Percentiles rank a stretch among this genome's conserved stretches.
Evolutionary conservation across 2,113 vertebrate genomes (phyloP).

Genomic region (Anhinga anhinga): DNA sequence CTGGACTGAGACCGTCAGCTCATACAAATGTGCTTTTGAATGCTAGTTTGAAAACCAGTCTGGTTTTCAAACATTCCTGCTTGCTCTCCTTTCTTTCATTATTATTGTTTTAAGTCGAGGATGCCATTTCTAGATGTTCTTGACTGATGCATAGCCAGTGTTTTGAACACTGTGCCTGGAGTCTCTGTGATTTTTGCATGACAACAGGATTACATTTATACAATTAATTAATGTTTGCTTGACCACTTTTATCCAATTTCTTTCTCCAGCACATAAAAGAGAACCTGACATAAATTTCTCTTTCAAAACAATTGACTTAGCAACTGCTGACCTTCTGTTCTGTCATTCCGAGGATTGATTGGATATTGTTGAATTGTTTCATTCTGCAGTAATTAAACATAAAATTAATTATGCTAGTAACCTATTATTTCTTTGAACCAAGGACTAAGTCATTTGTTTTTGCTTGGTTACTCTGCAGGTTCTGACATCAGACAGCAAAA

Average conservation of each 20-base stretch:
- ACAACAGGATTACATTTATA: slow-evolving; percentile 77
- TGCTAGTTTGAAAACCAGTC: not conserved
- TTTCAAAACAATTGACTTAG: slow-evolving; percentile 87
- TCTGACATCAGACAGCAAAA: slow-evolving; percentile 71
- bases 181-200: slow-evolving; percentile 69
- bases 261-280: slow-evolving; percentile 80
- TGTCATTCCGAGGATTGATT: slow-evolving; percentile 80
- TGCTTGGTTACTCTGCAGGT: slow-evolving; percentile 72
- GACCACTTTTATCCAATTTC: slow-evolving; percentile 84
- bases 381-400: slow-evolving; percentile 85
- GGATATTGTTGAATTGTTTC: slow-evolving; percentile 85
- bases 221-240: slow-evolving; percentile 83
- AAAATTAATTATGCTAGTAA: slow-evolving; percentile 85
- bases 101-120: not conserved
- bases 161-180: slow-evolving; percentile 10
- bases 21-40: not conserved
- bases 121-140: slow-evolving; percentile 24
- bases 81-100: not conserved
- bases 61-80: not conserved
- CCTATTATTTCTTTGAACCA: slow-evolving; percentile 82
- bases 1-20: not conserved
- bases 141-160: not conserved
- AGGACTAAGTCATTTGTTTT: slow-evolving; percentile 80
- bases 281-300: slow-evolving; percentile 82
- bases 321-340: slow-evolving; percentile 84